Conservation (phyloP, 2,797 vertebrate genomes). For the Florisuga fusca region DNA sequence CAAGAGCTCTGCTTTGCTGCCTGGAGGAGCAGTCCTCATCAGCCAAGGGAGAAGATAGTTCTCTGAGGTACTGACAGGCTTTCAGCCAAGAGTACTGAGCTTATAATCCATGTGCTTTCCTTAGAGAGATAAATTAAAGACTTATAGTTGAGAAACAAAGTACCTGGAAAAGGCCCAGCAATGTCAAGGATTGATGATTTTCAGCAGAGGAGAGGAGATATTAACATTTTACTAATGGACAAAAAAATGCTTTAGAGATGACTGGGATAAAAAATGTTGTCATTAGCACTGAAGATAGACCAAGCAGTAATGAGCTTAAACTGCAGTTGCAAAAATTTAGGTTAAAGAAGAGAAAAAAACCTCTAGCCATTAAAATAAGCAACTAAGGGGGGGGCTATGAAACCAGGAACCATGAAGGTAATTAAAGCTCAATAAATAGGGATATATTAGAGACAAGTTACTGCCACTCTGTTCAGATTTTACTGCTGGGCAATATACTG, state of each 20-base stretch:
- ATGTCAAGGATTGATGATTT: background rate
- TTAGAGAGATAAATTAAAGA: background rate
- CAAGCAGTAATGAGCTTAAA: constrained; percentile 4
- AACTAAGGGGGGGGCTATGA: background rate
- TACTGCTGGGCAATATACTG: background rate
- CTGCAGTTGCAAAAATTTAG: background rate
- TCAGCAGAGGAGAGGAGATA: background rate
- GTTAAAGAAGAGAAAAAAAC: background rate
- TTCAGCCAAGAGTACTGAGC: background rate
- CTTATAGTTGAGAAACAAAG: background rate
- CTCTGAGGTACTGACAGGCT: background rate
- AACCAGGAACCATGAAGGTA: background rate
- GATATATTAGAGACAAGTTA: background rate
- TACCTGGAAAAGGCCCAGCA: background rate
- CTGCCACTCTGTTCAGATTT: background rate
- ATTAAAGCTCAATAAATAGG: background rate
- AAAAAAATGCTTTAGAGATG: background rate
- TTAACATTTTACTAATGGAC: background rate
- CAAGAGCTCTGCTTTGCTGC: background rate
- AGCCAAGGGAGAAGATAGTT: background rate
- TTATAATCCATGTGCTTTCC: background rate
- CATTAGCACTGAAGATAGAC: background rate
- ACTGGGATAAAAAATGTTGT: background rate
- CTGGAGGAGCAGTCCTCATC: background rate
- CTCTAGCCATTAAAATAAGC: background rate